Conservation (phyloP, 2,113 vertebrate genomes). For the Apaloderma vittatum region DNA sequence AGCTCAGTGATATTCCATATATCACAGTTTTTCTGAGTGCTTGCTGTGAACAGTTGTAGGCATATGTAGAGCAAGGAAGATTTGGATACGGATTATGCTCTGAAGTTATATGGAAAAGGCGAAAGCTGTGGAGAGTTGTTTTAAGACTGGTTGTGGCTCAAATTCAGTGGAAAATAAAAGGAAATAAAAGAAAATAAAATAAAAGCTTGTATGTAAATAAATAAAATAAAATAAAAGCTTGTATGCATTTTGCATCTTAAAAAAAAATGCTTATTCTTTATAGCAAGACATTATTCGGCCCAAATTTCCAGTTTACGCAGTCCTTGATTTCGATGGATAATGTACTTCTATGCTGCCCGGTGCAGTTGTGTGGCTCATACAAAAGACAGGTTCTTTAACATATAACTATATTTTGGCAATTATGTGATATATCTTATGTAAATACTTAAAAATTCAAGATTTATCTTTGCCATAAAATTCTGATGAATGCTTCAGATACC, state of each 20-base stretch:
- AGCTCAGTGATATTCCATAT: not conserved
- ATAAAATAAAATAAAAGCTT: not conserved
- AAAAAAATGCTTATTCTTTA: not conserved
- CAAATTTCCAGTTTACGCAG: not conserved
- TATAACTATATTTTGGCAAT: not conserved
- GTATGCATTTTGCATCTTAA: not conserved
- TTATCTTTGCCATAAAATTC: not conserved
- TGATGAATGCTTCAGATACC: not conserved
- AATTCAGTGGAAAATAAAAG: not conserved
- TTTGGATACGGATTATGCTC: not conserved
- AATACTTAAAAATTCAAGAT: not conserved
- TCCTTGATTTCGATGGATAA: not conserved
- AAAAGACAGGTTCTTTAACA: not conserved
- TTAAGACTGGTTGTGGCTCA: not conserved
- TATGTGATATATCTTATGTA: not conserved
- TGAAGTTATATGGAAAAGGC: not conserved
- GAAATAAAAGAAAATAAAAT: not conserved
- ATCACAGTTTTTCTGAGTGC: not conserved
- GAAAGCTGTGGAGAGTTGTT: not conserved
- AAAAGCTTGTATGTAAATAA: not conserved
- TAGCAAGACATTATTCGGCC: not conserved
- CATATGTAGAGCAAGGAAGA: not conserved
- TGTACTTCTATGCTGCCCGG: not conserved
- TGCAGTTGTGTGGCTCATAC: not conserved
- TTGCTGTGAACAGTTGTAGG: not conserved